These are phyloP conservation scores for Anser brachyrhynchus DNA, from an alignment of 2,113 vertebrate species.

Conservation along the genomic window DNA sequence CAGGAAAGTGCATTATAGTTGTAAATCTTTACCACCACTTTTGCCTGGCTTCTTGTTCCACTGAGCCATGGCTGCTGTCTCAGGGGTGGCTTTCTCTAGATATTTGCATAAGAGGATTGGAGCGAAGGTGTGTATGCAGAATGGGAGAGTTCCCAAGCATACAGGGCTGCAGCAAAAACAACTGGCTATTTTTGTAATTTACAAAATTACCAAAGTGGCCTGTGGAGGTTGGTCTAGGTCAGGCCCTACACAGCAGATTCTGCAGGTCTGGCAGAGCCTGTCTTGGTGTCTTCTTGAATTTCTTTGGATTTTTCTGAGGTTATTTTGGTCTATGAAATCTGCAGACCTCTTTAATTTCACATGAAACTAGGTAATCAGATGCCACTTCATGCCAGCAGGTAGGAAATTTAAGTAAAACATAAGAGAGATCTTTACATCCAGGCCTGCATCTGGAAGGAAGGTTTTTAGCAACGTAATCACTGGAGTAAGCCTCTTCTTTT, in stretches of 20 bases:
- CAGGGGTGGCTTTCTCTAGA: not conserved
- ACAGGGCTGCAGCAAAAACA: not conserved
- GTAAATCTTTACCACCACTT: not conserved
- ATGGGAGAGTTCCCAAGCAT: not conserved
- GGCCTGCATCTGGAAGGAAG: not conserved
- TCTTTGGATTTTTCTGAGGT: not conserved
- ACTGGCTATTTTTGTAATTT: not conserved
- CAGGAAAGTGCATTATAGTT: not conserved
- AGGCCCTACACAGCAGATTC: not conserved
- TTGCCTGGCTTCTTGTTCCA: not conserved
- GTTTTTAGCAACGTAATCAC: not conserved
- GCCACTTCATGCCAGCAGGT: not conserved
- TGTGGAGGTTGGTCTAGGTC: not conserved
- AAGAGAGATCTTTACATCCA: constrained; percentile 17
- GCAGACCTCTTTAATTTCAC: not conserved
- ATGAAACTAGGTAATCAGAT: not conserved
- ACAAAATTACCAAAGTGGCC: not conserved
- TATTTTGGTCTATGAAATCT: not conserved
- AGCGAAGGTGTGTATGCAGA: not conserved
- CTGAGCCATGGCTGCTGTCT: not conserved
- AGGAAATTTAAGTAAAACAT: not conserved
- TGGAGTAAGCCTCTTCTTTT: not conserved
- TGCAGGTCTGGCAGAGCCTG: not conserved
- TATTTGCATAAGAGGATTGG: not conserved
- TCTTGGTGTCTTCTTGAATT: not conserved